phyloP scores from a whole-genome alignment of 1,140 invertebrate species.

The Leptopilina clavipes region DNA sequence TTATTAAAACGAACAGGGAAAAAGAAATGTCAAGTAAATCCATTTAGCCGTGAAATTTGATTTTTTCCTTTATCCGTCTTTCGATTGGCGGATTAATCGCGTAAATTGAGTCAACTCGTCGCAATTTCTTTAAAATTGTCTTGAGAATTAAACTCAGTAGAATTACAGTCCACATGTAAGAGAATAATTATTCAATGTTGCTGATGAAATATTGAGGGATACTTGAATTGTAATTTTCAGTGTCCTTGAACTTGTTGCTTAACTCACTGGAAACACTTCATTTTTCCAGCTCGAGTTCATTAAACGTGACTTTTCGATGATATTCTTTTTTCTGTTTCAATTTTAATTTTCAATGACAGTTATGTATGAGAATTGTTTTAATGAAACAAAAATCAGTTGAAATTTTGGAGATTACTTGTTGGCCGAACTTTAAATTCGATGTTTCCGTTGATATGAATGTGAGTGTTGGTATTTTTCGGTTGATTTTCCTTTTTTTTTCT shows the following conservation, averaged over 20 bases:
- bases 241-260: constrained; percentile 35
- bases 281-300: constrained; percentile 35
- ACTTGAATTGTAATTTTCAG: not conserved
- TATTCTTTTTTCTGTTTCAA: not conserved
- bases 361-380: too few species aligned
- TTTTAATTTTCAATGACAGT: too few species aligned
- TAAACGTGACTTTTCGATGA: not conserved
- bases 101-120: constrained; percentile 40
- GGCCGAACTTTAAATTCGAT: too few species aligned
- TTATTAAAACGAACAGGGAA: too few species aligned
- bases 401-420: too few species aligned
- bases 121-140: constrained; percentile 53
- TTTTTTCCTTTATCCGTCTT: constrained; percentile 34
- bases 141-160: constrained; percentile 56
- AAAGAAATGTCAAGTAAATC: not conserved
- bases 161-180: constrained; percentile 58
- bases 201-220: not conserved
- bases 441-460: too few species aligned
- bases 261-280: constrained; percentile 36
- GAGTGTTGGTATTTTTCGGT: too few species aligned
- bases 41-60: constrained; percentile 50
- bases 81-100: constrained; percentile 22
- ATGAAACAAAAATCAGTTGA: too few species aligned
- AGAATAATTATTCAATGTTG: not conserved
- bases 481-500: not conserved